Evolutionary conservation across 1,140 invertebrate species (phyloP), one percentile per base, ranked within the genome.

Genomic region (Eriocheir sinensis): DNA sequence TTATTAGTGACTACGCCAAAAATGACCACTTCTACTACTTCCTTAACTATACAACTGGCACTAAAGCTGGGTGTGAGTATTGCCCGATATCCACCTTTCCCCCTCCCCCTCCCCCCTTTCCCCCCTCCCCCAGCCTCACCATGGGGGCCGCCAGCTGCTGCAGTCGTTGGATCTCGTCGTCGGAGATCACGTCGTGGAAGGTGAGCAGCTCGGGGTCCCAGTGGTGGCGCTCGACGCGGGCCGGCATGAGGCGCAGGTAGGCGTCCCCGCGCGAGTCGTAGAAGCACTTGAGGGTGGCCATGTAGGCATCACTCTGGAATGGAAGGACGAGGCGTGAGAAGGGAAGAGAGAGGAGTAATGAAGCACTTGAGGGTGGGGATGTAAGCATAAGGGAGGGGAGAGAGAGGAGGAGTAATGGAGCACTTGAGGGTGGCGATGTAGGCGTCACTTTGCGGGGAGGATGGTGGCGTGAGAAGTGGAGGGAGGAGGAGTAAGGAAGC

Each of bases 171-270:
- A 95, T 95, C 44, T 92, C 94, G 2, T 30, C 30, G 32, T 95
- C 92, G 0, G 91, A 53, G 41, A 98, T 96, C 3, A 97, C 96
- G 95, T 97, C 96, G 96, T 97, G 97, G 96, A 97, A 97, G 38
- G 97, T 96, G 15, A 97, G 96, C n/a, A 98, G 96, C 93, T 96
- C 96, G 12, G 97, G 97, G 30, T 97, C 95, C 15, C 96, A 83
- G 96, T 97, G 96, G 30, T 97, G 95, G 4, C 96, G 95, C 96
- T 98, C 97, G 91, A 97, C 96, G 96, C 97, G 97, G 27, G 97
- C 96, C 3, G 97, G 97, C 89, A 96, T 96, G 3, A 97, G 94
- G 4, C 96, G 89, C 27, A 97, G 96, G 91, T 96, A 96, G 1
- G 97, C 97, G 36, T 95, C 90, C 21, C 90, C 90, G 15, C 95